Percentiles rank a stretch among this genome's conserved stretches.
These are phyloP conservation scores for Myocastor coypus DNA, from an alignment of 2,113 vertebrate genomes.

Conservation along the genomic window DNA sequence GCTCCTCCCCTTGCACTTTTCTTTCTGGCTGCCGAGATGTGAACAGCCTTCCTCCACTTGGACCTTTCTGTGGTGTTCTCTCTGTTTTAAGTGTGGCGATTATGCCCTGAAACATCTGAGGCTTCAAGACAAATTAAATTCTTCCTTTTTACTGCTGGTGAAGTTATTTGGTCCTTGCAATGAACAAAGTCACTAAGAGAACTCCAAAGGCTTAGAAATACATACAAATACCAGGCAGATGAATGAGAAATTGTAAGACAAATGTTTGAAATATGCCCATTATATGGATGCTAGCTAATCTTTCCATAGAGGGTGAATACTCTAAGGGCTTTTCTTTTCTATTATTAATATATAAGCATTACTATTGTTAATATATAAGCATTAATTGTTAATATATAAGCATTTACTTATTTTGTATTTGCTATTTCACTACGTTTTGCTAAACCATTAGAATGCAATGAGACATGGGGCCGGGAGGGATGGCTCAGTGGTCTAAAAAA, in stretches of 20 bases:
- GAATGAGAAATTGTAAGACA: not conserved
- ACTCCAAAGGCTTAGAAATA: not conserved
- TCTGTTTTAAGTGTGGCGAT: not conserved
- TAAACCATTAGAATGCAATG: not conserved
- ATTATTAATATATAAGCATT: no score
- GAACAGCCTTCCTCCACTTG: not conserved
- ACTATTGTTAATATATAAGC: not conserved
- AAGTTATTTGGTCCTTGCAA: not conserved
- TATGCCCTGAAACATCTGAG: not conserved
- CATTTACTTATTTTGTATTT: not conserved
- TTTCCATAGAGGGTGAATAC: not conserved
- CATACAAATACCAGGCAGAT: not conserved
- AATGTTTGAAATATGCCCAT: not conserved
- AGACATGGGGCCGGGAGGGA: no score
- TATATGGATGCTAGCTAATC: not conserved
- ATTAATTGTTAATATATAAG: no score
- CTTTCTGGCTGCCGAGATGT: not conserved
- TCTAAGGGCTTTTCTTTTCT: not conserved
- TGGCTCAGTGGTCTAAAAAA: no score
- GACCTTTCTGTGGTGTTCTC: not conserved
- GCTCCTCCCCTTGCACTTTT: not conserved
- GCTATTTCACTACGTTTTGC: not conserved
- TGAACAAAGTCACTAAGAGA: not conserved
- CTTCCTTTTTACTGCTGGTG: not conserved
- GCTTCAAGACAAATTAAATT: not conserved